Evolutionary conservation across 2,888 invertebrate species (phyloP).

Genomic region (Troglohyphantes excavatus): DNA sequence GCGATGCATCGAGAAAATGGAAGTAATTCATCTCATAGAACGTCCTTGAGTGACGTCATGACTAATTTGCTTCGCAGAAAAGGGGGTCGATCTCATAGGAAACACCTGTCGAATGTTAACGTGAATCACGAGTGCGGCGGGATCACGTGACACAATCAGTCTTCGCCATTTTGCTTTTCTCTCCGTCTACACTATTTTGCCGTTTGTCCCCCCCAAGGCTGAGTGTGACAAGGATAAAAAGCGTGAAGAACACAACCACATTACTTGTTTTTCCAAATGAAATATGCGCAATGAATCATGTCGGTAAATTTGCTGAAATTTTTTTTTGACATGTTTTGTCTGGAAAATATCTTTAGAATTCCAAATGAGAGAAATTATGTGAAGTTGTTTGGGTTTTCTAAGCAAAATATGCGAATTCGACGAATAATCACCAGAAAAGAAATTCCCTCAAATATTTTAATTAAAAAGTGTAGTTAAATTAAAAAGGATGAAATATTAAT

Average conservation of each 20-base stretch:
- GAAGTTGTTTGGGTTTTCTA: no score
- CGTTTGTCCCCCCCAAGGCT: not conserved
- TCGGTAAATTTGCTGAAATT: not conserved
- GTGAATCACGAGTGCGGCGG: constrained; percentile 72
- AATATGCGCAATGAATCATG: not conserved
- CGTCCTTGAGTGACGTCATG: constrained; percentile 48
- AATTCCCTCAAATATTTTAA: no score
- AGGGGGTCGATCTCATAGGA: constrained; percentile 54
- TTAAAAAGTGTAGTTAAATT: no score
- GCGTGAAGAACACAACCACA: not conserved
- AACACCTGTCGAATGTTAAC: constrained; percentile 75
- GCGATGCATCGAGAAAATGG: no score
- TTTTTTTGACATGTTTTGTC: no score
- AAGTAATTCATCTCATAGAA: not conserved
- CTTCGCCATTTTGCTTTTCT: not conserved
- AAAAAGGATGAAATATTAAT: no score
- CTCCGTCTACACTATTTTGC: not conserved
- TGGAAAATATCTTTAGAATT: no score
- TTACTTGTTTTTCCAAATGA: not conserved
- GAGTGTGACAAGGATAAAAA: not conserved
- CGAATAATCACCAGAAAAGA: no score
- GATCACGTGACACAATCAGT: constrained; percentile 58
- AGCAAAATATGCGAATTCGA: no score
- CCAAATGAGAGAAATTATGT: no score
- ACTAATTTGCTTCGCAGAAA: constrained; percentile 25